Evolutionary conservation across 35 echinoderm and acorn worm species (phyloP).

Genomic region (Apostichopus japonicus): DNA sequence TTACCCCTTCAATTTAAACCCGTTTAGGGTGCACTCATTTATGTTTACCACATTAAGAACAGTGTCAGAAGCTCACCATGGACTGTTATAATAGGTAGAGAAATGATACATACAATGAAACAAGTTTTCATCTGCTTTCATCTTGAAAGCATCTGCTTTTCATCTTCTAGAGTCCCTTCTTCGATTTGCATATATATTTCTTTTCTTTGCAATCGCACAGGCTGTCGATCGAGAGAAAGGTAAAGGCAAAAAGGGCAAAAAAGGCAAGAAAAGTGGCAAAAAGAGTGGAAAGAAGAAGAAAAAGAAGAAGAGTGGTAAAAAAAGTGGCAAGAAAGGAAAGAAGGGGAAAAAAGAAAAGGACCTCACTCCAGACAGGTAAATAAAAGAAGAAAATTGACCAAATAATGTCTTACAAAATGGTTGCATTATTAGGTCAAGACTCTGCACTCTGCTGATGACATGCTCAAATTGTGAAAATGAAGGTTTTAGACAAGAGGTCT

Average conservation of each 20-base stretch:
- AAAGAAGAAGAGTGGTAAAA: constrained; percentile 99
- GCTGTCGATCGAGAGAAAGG: constrained; percentile 97
- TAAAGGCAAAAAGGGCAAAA: constrained; percentile 99
- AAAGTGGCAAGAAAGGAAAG: constrained; percentile 98
- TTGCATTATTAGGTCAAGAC: too few species aligned
- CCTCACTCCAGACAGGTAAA: constrained; percentile 94
- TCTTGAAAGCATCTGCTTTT: neutral
- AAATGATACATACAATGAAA: neutral
- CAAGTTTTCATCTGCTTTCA: neutral
- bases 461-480: neutral
- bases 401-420: too few species aligned
- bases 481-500: too few species aligned
- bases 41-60: too few species aligned
- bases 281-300: constrained; percentile 98
- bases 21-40: too few species aligned
- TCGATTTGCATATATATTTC: too few species aligned
- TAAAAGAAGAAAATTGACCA: neutral
- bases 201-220: constrained; percentile 13
- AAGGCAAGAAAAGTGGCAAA: constrained; percentile 99
- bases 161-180: neutral
- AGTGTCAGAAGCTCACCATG: too few species aligned
- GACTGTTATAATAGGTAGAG: too few species aligned
- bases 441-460: neutral
- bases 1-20: neutral
- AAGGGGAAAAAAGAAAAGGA: constrained; percentile 99